Conservation (phyloP, 2,797 vertebrate species). For the Melanotaenia maccullochi region DNA sequence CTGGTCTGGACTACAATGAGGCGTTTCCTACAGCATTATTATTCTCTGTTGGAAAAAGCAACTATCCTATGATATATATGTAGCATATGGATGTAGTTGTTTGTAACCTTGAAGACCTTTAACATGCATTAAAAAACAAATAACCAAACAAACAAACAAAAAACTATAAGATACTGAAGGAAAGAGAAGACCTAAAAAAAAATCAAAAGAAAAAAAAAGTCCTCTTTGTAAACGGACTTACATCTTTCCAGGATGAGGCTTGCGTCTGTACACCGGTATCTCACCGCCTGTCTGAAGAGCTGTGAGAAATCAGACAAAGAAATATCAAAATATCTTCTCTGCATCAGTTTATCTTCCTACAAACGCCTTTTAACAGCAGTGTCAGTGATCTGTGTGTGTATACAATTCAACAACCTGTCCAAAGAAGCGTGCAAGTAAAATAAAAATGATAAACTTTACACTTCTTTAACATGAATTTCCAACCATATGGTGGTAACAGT, state of each 20-base stretch:
- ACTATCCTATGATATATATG: no score
- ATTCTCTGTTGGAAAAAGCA: not conserved
- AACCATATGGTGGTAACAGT: no score
- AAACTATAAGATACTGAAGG: no score
- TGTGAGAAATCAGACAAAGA: constrained; percentile 49
- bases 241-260: constrained; percentile 91
- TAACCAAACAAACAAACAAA: not conserved
- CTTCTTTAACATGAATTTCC: no score
- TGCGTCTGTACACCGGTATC: constrained; percentile 81
- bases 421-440: no score
- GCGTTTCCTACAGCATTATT: not conserved
- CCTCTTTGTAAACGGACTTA: constrained; percentile 74
- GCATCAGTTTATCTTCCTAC: not conserved
- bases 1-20: not conserved
- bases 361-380: no score
- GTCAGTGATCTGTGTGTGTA: no score
- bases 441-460: no score
- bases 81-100: not conserved
- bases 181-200: not conserved
- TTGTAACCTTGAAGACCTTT: no score
- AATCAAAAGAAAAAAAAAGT: not conserved
- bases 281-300: constrained; percentile 87
- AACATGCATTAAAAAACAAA: no score
- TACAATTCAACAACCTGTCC: not conserved
- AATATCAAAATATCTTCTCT: not conserved